Evolutionary conservation across 2,797 vertebrate genomes (phyloP).

Genomic region (Borostomias antarcticus): DNA sequence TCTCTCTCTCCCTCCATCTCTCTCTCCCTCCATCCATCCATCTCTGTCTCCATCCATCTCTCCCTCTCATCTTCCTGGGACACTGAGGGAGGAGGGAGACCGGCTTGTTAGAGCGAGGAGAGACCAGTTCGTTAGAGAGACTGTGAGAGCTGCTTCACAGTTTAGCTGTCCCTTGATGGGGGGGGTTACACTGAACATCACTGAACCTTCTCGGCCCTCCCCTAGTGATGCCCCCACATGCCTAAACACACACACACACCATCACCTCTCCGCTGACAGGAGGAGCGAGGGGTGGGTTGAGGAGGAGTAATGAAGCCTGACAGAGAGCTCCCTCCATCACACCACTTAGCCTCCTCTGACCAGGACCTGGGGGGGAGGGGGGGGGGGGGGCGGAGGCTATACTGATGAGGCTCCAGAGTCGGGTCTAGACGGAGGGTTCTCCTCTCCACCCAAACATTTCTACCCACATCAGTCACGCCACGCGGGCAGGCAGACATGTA

Average conservation of each 20-base stretch:
- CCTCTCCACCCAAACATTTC: conserved; percentile 78
- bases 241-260: conserved; percentile 19
- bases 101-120: too few relatives aligned
- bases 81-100: too few relatives aligned
- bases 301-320: conserved; percentile 77
- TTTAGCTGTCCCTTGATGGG: too few relatives aligned
- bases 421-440: conserved; percentile 45
- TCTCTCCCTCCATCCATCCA: too few relatives aligned
- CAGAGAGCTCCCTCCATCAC: conserved; percentile 72
- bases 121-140: too few relatives aligned
- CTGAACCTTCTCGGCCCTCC: conserved; percentile 19
- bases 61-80: conserved; percentile 6
- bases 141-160: too few relatives aligned
- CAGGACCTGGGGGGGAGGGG: conserved; percentile 30
- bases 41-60: too few relatives aligned
- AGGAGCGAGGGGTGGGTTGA: conserved; percentile 59
- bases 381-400: conserved; percentile 23
- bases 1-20: too few relatives aligned
- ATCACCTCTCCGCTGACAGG: conserved; percentile 70
- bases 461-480: conserved; percentile 72
- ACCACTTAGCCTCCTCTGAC: conserved; percentile 75
- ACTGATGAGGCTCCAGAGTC: conserved; percentile 65
- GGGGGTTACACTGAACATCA: too few relatives aligned
- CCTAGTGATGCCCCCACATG: conserved; percentile 12
- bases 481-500: conserved; percentile 48